Evolutionary conservation across 2,797 vertebrate species (phyloP).

Genomic region (Danio jaintianensis): DNA sequence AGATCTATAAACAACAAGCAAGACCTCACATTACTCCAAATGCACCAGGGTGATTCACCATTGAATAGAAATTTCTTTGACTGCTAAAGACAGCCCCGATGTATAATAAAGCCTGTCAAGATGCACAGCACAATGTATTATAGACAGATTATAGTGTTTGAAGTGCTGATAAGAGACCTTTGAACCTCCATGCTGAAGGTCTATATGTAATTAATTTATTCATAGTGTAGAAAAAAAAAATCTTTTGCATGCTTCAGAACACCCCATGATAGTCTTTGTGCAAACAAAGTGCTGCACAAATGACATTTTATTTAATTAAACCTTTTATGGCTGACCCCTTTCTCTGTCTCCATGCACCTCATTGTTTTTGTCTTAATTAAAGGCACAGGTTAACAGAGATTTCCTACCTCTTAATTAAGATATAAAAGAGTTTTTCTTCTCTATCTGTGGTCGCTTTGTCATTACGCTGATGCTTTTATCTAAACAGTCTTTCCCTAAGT

Average conservation of each 20-base stretch:
- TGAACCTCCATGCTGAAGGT: neutral
- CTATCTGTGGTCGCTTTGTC: neutral
- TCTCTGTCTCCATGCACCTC: neutral
- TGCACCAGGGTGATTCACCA: neutral
- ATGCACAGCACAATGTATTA: too few relatives aligned
- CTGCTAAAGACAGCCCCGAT: too few relatives aligned
- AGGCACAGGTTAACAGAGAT: neutral
- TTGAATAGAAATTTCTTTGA: neutral
- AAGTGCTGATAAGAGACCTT: too few relatives aligned
- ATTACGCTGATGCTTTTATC: neutral
- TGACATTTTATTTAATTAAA: neutral
- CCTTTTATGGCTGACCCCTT: neutral
- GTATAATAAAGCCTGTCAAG: too few relatives aligned
- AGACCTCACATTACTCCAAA: neutral
- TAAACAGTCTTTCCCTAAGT: neutral
- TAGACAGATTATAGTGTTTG: too few relatives aligned
- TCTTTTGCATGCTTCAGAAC: neutral
- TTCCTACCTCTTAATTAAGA: slow-evolving; percentile 5
- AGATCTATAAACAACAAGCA: neutral
- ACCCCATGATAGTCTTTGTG: neutral
- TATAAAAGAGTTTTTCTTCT: slow-evolving; percentile 14
- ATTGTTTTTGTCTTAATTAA: slow-evolving; percentile 5
- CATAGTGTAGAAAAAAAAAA: neutral
- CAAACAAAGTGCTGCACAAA: neutral
- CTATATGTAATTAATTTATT: neutral